phyloP scores from a whole-genome alignment of 2,113 vertebrate species.

The Stegastes partitus region DNA sequence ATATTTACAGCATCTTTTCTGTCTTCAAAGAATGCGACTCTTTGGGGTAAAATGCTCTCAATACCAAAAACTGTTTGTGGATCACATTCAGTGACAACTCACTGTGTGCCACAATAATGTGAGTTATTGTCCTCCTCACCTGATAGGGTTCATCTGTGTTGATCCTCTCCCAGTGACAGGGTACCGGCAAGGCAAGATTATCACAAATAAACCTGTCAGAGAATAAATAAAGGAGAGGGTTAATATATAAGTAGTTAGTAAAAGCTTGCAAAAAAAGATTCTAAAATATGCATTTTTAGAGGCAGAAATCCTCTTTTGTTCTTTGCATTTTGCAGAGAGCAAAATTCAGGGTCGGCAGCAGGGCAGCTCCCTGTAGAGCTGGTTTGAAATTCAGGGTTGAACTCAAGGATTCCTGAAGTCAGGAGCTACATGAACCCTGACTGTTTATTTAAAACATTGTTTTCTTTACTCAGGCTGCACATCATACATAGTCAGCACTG shows the following conservation, averaged over 20 bases:
- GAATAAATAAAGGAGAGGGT: conserved; percentile 43
- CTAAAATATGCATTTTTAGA: background rate
- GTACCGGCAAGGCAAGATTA: conserved; percentile 93
- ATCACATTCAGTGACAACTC: background rate
- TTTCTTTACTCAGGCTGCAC: background rate
- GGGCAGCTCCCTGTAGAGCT: background rate
- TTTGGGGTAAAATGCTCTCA: background rate
- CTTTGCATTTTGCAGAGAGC: background rate
- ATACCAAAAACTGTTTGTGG: background rate
- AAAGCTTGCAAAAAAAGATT: background rate
- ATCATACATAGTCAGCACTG: no score
- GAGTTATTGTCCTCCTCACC: conserved; percentile 76
- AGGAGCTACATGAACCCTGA: conserved; percentile 2
- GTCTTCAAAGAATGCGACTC: no score
- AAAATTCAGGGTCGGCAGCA: background rate
- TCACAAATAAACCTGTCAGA: conserved; percentile 93
- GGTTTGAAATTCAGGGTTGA: background rate
- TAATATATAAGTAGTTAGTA: background rate
- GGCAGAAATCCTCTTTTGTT: background rate
- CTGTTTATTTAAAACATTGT: background rate
- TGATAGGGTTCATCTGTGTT: conserved; percentile 93
- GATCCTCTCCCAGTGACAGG: conserved; percentile 95
- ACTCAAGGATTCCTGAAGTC: background rate
- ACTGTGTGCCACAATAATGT: background rate
- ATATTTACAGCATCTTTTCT: no score